Evolutionary conservation across 2,888 invertebrate genomes (phyloP), one percentile per base, ranked within the genome.

Genomic region (Drosophila ochracea): DNA sequence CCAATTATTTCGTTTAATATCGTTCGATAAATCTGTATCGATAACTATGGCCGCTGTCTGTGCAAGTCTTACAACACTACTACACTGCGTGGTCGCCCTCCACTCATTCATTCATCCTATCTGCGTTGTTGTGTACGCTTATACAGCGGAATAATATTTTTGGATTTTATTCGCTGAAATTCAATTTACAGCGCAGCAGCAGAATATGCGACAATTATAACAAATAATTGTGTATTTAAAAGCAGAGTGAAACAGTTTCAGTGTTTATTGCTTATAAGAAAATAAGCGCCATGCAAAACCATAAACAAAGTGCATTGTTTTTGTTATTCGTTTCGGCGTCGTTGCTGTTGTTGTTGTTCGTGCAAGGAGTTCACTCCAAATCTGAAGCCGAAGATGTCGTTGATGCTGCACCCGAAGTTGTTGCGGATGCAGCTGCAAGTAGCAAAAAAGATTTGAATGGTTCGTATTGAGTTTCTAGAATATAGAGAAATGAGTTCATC

Each of bases 401-500:
- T 54, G 83, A 58, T n/a, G 69, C 73, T 41, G 72, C 65, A 37
- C 60, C 68, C 37, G 74, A 68, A 63, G 73, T 63, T 62, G 78
- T 30, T 58, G 78, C 63, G 60, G 76, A 21, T 53, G 73, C 74
- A 65, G 68, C 73, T 68, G 67, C 59, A 59, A 13, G 62, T 16
- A 19, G 62, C 13, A 78, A 74, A 39, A 37, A 61, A n/a, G 78
- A 78, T 78, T 73, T 80, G 33, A 88, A 86, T 76, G 86, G 86
- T 86, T 64, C 61, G 84, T 82, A 58, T 62, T 47, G 16, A 47
- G 47, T 47, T 47, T 47, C 59, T 64, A 64, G 60, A 63, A 70
- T 66, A 57, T 54, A 49, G 62, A 55, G 50, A 74, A 73, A 63
- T 85, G 88, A 81, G 83, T 69, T 79, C 84, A 86, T 86, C 80